Percentiles rank a stretch among this genome's conserved stretches.
These are phyloP conservation scores for Trachurus trachurus DNA, from an alignment of 2,797 vertebrate genomes.

Conservation along the genomic window DNA sequence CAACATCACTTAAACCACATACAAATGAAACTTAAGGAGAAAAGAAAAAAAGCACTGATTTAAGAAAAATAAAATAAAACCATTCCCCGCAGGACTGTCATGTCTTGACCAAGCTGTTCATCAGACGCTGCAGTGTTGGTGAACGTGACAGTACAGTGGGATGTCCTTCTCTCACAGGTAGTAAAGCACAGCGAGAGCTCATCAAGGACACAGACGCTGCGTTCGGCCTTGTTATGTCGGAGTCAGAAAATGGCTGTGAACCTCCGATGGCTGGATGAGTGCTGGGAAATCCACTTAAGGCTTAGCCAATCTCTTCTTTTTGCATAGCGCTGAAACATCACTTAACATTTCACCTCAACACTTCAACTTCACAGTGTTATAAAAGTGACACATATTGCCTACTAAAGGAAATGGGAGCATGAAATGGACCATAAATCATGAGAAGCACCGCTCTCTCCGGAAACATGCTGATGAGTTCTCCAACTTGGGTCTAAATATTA, in stretches of 20 bases:
- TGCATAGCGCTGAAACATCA: conserved; percentile 79
- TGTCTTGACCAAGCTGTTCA: conserved; percentile 1
- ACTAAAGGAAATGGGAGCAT: conserved; percentile 81
- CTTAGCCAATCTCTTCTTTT: conserved; percentile 74
- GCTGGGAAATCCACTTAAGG: conserved; percentile 74
- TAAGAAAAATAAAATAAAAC: background rate
- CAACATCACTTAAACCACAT: background rate
- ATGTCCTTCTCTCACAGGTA: conserved; percentile 38
- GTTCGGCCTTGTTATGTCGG: conserved; percentile 50
- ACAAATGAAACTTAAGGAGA: background rate
- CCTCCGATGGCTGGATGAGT: conserved; percentile 50
- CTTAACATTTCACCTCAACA: conserved; percentile 83
- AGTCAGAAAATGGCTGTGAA: conserved; percentile 55
- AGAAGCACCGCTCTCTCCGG: conserved; percentile 70
- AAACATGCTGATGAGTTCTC: conserved; percentile 75
- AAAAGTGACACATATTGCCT: conserved; percentile 83
- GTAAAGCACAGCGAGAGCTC: conserved; percentile 34
- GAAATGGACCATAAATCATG: conserved; percentile 76
- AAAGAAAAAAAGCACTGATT: background rate
- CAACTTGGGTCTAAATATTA: conserved; percentile 75
- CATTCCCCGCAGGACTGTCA: background rate
- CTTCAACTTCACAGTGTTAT: conserved; percentile 79
- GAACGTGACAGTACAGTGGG: background rate
- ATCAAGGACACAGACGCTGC: conserved; percentile 63
- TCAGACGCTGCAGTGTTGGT: background rate